These are phyloP conservation scores for Lathamus discolor DNA, from an alignment of 2,113 vertebrate species.

Conservation along the genomic window DNA sequence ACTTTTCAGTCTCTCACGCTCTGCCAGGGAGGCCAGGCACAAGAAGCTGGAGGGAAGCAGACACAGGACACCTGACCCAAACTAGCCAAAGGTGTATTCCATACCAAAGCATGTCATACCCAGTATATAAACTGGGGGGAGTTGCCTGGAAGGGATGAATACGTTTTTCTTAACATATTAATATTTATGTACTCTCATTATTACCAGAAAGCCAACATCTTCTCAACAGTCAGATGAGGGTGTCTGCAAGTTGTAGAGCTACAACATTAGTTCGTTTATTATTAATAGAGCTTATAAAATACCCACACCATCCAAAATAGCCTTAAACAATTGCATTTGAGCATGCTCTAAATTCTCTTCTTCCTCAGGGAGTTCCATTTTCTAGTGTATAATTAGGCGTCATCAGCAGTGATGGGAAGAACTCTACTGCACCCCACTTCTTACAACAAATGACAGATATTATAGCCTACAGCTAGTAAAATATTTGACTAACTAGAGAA, in stretches of 20 bases:
- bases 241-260: conserved; percentile 61
- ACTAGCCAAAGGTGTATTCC: not conserved
- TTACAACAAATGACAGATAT: conserved; percentile 69
- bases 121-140: not conserved
- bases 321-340: conserved; percentile 68
- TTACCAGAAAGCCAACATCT: conserved; percentile 47
- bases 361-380: conserved; percentile 35
- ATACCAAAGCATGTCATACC: not conserved
- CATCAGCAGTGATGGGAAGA: conserved; percentile 62
- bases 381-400: conserved; percentile 71
- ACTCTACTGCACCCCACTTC: conserved; percentile 48
- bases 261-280: conserved; percentile 67
- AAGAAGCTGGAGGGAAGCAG: not conserved
- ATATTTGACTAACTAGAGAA: conserved; percentile 63
- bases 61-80: not conserved
- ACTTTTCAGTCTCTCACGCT: not conserved
- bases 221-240: conserved; percentile 65
- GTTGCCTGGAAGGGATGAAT: not conserved
- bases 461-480: conserved; percentile 60
- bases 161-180: conserved; percentile 30
- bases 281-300: conserved; percentile 77
- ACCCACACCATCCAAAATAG: conserved; percentile 65
- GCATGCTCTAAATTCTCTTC: conserved; percentile 49
- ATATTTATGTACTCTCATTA: conserved; percentile 67
- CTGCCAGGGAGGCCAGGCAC: not conserved